These are phyloP conservation scores for Volucella bombylans DNA, from an alignment of 2,888 invertebrate genomes.

Conservation along the genomic window DNA sequence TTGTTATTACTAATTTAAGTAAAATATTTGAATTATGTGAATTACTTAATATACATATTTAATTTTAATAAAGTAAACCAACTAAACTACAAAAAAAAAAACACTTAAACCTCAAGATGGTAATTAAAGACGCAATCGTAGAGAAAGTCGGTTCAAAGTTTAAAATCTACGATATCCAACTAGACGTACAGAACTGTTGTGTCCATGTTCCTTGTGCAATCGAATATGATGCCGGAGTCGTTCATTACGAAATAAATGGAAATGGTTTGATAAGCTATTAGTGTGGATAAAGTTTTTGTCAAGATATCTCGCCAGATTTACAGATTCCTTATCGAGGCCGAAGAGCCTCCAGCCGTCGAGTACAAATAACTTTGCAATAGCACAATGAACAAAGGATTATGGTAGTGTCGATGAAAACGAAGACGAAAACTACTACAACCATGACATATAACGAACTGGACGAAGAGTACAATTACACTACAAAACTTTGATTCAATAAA, in stretches of 20 bases:
- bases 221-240: conserved; percentile 92
- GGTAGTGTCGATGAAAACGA: conserved; percentile 52
- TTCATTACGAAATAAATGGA: conserved; percentile 95
- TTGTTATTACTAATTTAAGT: no score
- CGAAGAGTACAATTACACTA: conserved; percentile 52
- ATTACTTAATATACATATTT: no score
- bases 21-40: no score
- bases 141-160: conserved; percentile 93
- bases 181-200: conserved; percentile 93
- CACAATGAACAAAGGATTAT: conserved; percentile 71
- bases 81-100: no score
- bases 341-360: conserved; percentile 82
- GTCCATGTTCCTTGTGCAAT: conserved; percentile 95
- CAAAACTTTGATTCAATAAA: not conserved
- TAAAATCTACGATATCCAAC: conserved; percentile 92
- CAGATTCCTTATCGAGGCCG: conserved; percentile 83
- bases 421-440: conserved; percentile 46
- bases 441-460: conserved; percentile 63
- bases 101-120: conserved; percentile 84
- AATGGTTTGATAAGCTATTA: conserved; percentile 93
- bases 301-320: conserved; percentile 85
- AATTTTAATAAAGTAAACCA: no score
- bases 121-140: conserved; percentile 93
- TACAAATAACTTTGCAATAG: conserved; percentile 76
- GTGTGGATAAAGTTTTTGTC: conserved; percentile 97